Conservation (phyloP, 2,113 vertebrate genomes). For the Clupea harengus region DNA sequence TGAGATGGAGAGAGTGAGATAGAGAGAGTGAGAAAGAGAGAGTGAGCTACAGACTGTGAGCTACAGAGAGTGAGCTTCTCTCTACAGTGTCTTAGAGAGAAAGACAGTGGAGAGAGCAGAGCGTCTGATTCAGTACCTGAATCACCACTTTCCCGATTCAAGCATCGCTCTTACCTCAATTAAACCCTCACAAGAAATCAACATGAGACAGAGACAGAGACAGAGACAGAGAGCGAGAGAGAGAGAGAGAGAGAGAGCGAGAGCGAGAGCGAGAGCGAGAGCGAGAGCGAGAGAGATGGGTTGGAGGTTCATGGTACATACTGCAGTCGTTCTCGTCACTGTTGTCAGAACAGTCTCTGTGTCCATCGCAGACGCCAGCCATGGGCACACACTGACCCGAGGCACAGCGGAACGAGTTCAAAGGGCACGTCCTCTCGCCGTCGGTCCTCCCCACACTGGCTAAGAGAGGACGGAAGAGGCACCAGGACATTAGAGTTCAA, state of each 20-base stretch:
- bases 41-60: neutral
- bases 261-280: too few species aligned
- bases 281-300: too few species aligned
- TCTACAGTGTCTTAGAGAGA: too few species aligned
- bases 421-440: neutral
- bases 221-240: too few species aligned
- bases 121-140: too few species aligned
- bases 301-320: neutral
- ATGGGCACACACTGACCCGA: neutral
- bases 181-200: too few species aligned
- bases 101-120: too few species aligned
- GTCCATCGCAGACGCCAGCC: neutral
- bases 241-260: too few species aligned
- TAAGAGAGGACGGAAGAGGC: slow-evolving; percentile 7
- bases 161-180: too few species aligned
- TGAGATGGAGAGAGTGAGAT: neutral
- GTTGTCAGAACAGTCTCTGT: neutral
- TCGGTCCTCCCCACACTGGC: neutral
- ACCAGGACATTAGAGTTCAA: neutral
- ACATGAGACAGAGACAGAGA: neutral
- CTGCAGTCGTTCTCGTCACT: slow-evolving; percentile 3
- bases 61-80: too few species aligned
- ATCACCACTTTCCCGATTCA: too few species aligned
- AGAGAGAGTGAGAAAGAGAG: neutral
- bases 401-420: slow-evolving; percentile 5